phyloP scores from a whole-genome alignment of 2,797 vertebrate species.

The Potorous gilbertii region DNA sequence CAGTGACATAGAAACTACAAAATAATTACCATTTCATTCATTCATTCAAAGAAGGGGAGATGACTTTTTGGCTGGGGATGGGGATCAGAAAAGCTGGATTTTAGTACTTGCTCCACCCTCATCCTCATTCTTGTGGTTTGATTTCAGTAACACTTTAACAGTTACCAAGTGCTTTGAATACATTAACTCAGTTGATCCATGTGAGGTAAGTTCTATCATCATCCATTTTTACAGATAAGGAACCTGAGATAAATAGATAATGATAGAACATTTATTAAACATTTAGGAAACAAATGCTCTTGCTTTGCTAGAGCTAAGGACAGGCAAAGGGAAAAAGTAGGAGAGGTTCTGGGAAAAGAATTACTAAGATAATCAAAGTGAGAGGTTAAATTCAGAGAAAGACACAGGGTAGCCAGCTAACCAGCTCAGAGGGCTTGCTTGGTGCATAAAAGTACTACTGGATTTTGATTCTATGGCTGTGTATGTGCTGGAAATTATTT shows the following conservation, averaged over 20 bases:
- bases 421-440: slow-evolving; percentile 20
- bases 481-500: neutral
- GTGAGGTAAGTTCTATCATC: neutral
- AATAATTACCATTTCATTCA: neutral
- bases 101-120: neutral
- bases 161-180: neutral
- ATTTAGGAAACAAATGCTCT: neutral
- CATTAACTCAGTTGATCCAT: neutral
- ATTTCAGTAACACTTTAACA: neutral
- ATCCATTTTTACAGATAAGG: neutral
- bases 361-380: neutral
- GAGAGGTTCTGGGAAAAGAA: neutral
- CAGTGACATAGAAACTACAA: neutral
- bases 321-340: neutral
- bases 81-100: neutral
- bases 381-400: neutral
- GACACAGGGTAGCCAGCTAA: neutral
- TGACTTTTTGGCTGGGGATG: neutral
- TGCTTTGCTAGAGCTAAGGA: neutral
- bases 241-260: neutral
- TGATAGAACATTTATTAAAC: neutral
- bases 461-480: slow-evolving; percentile 37
- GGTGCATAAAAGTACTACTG: slow-evolving; percentile 6
- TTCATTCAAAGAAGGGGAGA: neutral
- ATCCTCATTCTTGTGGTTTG: neutral